Base-by-base conservation (phyloP, 2,797 vertebrate species). In the Garrulus glandarius region DNA sequence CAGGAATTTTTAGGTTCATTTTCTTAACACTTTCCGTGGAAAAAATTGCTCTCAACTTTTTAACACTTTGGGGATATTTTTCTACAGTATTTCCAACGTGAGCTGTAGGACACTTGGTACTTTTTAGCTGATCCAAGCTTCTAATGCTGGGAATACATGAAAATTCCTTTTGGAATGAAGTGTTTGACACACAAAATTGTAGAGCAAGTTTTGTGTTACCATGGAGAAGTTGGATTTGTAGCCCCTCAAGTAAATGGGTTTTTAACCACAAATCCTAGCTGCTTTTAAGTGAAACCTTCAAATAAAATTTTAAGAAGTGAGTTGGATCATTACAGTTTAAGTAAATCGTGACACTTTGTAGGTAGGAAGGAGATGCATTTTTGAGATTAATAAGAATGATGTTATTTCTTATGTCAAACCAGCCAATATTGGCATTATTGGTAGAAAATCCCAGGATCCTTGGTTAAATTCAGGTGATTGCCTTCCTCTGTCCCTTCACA, bases 1-100 rank as follows among this genome's bases (percentile, higher is more conserved):
- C 89, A 91, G 89, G 91, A 94, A 92, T 79, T 56, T 71, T 65
- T 43, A 59, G 39, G 22, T 82, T 75, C 22, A 19, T 89, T 95
- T 91, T 64, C 74, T 72, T 69, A 47, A 47, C 14, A 6, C 39
- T 69, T 75, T n/a, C 36, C 4, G 0, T 86, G 85, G 88, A 87
- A 93, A 91, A 26, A 50, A 17, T 41, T 5, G 15, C 74, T 82
- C 46, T 61, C 36, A 29, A 10, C 29, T 26, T 61, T 68, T 92
- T 84, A 87, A 61, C 46, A 1, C 63, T 53, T 60, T 24, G 36
- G 39, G 34, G 39, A 3, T 46, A 5, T 47, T 67, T 77, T 95
- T 83, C 75, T 69, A 3, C 15, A 15, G 19, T 29, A 5, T 60
- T 81, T 47, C 69, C 64, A 61, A 22, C 0, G 0, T 3, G 10